phyloP scores from a whole-genome alignment of 2,113 vertebrate genomes.

The Cyprinodon brontotheroides region DNA sequence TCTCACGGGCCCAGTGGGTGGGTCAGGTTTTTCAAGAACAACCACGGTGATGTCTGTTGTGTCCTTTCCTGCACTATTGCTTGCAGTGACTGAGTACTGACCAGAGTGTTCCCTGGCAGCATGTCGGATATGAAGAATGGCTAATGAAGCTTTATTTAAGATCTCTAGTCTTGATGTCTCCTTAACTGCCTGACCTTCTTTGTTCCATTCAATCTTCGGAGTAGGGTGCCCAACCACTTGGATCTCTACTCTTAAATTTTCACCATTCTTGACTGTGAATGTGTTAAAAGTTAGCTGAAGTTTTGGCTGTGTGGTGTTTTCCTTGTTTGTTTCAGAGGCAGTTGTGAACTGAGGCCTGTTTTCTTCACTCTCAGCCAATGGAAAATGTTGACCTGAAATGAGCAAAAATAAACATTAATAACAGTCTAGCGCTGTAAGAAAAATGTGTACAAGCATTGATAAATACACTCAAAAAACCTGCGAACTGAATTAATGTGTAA shows the following conservation, averaged over 20 bases:
- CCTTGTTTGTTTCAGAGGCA: constrained; percentile 84
- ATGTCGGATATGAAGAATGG: constrained; percentile 90
- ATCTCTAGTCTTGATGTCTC: constrained; percentile 94
- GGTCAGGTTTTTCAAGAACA: constrained; percentile 93
- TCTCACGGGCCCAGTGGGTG: constrained; percentile 87
- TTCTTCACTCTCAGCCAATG: constrained; percentile 14
- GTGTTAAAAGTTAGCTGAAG: constrained; percentile 89
- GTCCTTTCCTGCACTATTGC: constrained; percentile 85
- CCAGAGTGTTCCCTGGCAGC: constrained; percentile 91
- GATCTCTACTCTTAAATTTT: constrained; percentile 92
- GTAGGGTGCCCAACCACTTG: constrained; percentile 87
- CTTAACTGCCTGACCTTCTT: constrained; percentile 88
- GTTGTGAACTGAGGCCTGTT: constrained; percentile 59
- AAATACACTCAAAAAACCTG: background rate
- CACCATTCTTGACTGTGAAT: constrained; percentile 90
- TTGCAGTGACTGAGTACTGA: constrained; percentile 89
- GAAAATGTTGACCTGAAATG: constrained; percentile 35
- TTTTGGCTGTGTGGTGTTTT: constrained; percentile 88
- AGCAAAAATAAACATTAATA: background rate
- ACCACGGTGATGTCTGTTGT: constrained; percentile 88
- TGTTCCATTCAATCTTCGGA: constrained; percentile 89
- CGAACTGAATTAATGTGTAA: background rate
- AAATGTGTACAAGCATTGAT: background rate
- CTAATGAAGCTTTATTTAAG: constrained; percentile 83
- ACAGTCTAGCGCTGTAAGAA: background rate